Base-by-base conservation (phyloP, 2,888 invertebrate genomes). In the Melipona beecheii region DNA sequence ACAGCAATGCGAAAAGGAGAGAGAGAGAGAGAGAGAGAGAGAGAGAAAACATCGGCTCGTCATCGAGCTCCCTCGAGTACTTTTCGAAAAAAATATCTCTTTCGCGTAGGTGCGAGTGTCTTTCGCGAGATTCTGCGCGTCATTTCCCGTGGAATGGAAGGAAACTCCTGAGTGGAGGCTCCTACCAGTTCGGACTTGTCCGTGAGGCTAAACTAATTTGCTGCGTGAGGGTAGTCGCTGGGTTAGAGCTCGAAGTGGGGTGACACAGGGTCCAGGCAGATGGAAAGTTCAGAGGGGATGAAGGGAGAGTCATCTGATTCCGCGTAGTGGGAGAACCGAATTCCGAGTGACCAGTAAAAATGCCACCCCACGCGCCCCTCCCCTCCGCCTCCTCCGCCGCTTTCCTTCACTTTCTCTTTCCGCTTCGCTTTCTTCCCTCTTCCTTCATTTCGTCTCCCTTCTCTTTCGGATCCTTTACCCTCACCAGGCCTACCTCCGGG, bases 341-440 rank as follows among this genome's bases (percentile, higher is more conserved):
- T 90, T 91, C 90, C 90, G 90, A 91, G 90, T 91, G 91, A 90
- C 91, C 91, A 90, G 90, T 90, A 89, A 90, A 90, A 90, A 85
- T 89, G 83, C 87, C 86, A 86, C 86, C 87, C 88, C 82, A 66
- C 77, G 74, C 78, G 65, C 31, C 68, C 64, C 66, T 71, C 66
- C 71, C 75, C 24, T 70, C 71, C 58, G 65, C 70, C 50, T 50
- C 50, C 9, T 66, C 27, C 21, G 13, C 70, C 36, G 58, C 60
- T 62, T 58, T 66, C 60, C 74, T 65, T 75, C 74, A 75, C 74
- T 75, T 77, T 83, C 76, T 78, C 79, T 81, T 62, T 85, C 64
- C 77, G 78, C 74, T 71, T 60, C 69, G 75, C 62, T 75, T 78
- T 75, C 31, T 36, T 60, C 78, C 71, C 75, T 69, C 58, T 21